These are phyloP conservation scores for Rousettus leschenaultii DNA, from an alignment of 2,113 vertebrate species.

Conservation along the genomic window DNA sequence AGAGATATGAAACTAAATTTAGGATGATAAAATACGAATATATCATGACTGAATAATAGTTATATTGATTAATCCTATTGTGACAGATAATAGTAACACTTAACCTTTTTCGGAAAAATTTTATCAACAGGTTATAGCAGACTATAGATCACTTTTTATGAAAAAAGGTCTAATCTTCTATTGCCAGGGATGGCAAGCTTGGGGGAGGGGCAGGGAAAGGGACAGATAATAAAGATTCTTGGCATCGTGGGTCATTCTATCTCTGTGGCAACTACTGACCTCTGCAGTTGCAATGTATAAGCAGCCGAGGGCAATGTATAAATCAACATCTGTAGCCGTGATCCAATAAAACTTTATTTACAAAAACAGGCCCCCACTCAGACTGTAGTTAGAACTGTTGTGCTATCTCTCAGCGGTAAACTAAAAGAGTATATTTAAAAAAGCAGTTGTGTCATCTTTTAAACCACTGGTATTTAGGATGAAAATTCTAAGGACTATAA, in stretches of 20 bases:
- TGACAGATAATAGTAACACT: not conserved
- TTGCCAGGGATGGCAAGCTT: not conserved
- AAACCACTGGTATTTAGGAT: not conserved
- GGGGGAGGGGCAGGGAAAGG: too few relatives aligned
- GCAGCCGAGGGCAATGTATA: not conserved
- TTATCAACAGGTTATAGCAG: not conserved
- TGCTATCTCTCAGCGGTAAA: not conserved
- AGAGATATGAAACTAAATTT: not conserved
- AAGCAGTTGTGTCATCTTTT: not conserved
- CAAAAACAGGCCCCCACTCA: not conserved
- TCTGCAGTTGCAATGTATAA: not conserved
- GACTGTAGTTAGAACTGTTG: not conserved
- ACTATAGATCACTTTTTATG: not conserved
- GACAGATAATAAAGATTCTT: not conserved
- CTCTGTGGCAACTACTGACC: not conserved
- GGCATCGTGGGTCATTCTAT: not conserved
- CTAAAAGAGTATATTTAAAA: not conserved
- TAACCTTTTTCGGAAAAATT: not conserved
- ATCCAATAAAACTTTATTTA: not conserved
- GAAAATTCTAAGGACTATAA: not conserved
- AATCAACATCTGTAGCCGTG: not conserved
- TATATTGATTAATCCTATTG: not conserved
- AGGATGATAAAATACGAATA: not conserved
- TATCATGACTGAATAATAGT: not conserved
- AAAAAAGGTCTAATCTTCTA: not conserved